A percentile compares a stretch with the other conserved stretches of the same genome.
phyloP scores from a whole-genome alignment of 2,888 invertebrate genomes.

The Ernsta delagoae region DNA sequence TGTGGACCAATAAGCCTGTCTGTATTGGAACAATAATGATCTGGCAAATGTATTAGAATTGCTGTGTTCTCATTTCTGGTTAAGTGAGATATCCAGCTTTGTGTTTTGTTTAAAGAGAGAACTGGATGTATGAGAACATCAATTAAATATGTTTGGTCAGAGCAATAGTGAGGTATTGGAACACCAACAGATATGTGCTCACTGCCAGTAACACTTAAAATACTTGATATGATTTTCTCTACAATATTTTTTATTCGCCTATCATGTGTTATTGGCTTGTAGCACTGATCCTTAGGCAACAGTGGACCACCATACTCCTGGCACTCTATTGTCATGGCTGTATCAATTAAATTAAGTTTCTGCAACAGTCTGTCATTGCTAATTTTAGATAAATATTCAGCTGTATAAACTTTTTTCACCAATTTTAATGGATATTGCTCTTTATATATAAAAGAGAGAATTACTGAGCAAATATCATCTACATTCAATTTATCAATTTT shows the following conservation, averaged over 20 bases:
- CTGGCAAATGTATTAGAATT: constrained; percentile 86
- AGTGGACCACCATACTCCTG: constrained; percentile 84
- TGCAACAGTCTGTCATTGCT: constrained; percentile 70
- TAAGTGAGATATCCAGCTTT: constrained; percentile 73
- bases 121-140: constrained; percentile 85
- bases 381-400: constrained; percentile 85
- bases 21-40: constrained; percentile 86
- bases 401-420: constrained; percentile 84
- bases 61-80: constrained; percentile 79
- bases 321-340: constrained; percentile 87
- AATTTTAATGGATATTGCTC: constrained; percentile 86
- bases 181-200: constrained; percentile 78
- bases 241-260: constrained; percentile 79
- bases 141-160: constrained; percentile 84
- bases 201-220: constrained; percentile 75
- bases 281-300: constrained; percentile 80
- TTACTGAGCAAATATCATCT: constrained; percentile 84
- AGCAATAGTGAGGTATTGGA: constrained; percentile 81
- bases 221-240: constrained; percentile 69
- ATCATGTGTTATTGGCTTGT: constrained; percentile 81
- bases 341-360: constrained; percentile 86
- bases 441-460: constrained; percentile 87
- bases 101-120: constrained; percentile 63
- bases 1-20: constrained; percentile 86
- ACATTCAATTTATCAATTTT: constrained; percentile 84